Conservation (phyloP, 2,797 vertebrate genomes). For the Limosa lapponica region DNA sequence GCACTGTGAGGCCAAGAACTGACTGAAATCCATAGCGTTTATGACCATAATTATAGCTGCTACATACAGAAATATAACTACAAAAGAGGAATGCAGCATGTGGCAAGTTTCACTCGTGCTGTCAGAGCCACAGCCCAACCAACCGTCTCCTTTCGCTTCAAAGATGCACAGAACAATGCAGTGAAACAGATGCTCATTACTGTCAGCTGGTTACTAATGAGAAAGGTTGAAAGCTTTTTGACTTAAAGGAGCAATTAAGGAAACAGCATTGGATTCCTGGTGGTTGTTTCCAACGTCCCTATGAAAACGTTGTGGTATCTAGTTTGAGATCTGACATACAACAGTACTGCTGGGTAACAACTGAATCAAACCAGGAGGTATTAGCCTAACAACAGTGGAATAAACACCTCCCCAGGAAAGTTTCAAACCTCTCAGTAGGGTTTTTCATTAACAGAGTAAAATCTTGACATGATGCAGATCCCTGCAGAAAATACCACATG, state of each 20-base stretch:
- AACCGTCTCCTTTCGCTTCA: background rate
- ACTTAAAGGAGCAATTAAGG: background rate
- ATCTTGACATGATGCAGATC: background rate
- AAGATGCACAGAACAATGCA: background rate
- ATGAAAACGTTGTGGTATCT: background rate
- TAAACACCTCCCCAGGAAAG: background rate
- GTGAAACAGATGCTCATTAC: background rate
- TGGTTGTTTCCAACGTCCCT: background rate
- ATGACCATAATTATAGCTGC: background rate
- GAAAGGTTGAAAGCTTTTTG: background rate
- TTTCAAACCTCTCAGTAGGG: background rate
- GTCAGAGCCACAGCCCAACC: background rate
- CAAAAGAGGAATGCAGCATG: background rate
- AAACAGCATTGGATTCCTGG: background rate
- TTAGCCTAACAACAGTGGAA: background rate
- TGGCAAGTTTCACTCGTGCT: background rate
- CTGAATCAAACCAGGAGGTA: background rate
- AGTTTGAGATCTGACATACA: background rate
- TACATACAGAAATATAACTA: background rate
- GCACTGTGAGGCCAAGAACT: background rate
- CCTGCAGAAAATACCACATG: background rate
- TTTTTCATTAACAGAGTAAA: background rate
- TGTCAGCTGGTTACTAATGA: background rate
- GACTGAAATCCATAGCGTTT: background rate
- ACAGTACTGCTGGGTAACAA: background rate